phyloP scores from a whole-genome alignment of 2,888 invertebrate species.

The Drosophila prostipennis region DNA sequence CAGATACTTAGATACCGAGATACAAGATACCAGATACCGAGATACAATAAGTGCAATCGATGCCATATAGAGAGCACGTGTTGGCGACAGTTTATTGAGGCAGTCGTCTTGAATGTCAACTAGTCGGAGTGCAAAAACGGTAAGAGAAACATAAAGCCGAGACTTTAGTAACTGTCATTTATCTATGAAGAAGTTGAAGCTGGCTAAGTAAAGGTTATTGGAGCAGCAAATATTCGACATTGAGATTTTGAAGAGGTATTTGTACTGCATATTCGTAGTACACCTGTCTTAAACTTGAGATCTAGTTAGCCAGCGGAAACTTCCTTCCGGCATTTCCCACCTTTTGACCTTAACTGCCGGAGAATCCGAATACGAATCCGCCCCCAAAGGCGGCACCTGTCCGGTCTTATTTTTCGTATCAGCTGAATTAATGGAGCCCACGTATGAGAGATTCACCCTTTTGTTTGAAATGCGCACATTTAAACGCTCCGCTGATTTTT shows the following conservation, averaged over 20 bases:
- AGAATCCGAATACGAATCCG: constrained; percentile 13
- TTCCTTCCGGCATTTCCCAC: constrained; percentile 74
- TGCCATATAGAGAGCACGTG: constrained; percentile 56
- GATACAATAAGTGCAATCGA: constrained; percentile 30
- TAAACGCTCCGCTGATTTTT: constrained; percentile 71
- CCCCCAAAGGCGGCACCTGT: constrained; percentile 55
- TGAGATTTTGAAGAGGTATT: constrained; percentile 26
- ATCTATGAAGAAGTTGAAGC: constrained; percentile 68
- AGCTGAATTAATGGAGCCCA: constrained; percentile 73
- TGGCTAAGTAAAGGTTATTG: constrained; percentile 69
- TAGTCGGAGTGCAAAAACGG: constrained; percentile 27
- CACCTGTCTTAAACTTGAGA: constrained; percentile 5
- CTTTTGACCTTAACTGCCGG: constrained; percentile 65
- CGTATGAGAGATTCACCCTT: constrained; percentile 57
- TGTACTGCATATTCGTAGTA: constrained; percentile 1
- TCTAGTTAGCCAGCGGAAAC: constrained; percentile 55
- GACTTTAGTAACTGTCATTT: constrained; percentile 73
- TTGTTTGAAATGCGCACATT: constrained; percentile 59
- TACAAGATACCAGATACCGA: background rate
- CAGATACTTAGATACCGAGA: background rate
- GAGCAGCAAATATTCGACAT: constrained; percentile 62
- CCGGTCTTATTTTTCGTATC: constrained; percentile 40
- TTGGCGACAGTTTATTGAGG: constrained; percentile 43
- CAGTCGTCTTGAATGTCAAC: constrained; percentile 69
- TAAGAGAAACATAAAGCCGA: constrained; percentile 16